phyloP scores from a whole-genome alignment of 2,797 vertebrate species.

The Tolypeutes matacus region DNA sequence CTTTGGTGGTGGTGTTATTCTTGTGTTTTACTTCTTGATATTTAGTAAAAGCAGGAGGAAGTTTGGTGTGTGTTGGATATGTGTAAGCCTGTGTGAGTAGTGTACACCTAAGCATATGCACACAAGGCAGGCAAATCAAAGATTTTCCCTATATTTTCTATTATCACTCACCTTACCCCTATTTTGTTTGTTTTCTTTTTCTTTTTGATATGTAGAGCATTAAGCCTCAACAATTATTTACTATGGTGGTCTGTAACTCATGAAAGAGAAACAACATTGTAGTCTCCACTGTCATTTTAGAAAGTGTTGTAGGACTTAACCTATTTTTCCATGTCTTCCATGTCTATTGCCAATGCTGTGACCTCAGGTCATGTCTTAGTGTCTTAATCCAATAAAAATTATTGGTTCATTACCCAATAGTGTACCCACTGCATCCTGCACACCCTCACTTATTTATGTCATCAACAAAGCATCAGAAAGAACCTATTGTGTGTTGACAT shows the following conservation, averaged over 20 bases:
- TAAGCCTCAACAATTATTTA: background rate
- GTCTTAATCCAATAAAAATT: background rate
- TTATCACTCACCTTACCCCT: background rate
- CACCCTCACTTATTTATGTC: background rate
- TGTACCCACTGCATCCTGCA: background rate
- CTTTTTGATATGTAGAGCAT: background rate
- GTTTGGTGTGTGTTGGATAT: background rate
- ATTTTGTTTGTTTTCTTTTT: background rate
- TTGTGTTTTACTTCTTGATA: conserved; percentile 27
- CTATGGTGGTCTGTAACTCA: background rate
- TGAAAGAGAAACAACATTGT: background rate
- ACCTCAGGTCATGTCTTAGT: background rate
- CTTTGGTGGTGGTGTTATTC: background rate
- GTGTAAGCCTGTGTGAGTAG: no score
- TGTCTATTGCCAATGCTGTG: background rate
- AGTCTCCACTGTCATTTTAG: conserved; percentile 16
- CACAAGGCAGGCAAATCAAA: background rate
- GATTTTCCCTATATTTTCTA: background rate
- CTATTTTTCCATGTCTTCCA: background rate
- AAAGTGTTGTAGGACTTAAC: background rate
- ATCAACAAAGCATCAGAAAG: background rate
- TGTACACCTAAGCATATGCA: background rate
- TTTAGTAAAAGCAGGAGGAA: conserved; percentile 25
- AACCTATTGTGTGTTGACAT: background rate
- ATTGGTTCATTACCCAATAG: background rate